Conservation (phyloP, 2,113 vertebrate species). For the Lethenteron reissneri region DNA sequence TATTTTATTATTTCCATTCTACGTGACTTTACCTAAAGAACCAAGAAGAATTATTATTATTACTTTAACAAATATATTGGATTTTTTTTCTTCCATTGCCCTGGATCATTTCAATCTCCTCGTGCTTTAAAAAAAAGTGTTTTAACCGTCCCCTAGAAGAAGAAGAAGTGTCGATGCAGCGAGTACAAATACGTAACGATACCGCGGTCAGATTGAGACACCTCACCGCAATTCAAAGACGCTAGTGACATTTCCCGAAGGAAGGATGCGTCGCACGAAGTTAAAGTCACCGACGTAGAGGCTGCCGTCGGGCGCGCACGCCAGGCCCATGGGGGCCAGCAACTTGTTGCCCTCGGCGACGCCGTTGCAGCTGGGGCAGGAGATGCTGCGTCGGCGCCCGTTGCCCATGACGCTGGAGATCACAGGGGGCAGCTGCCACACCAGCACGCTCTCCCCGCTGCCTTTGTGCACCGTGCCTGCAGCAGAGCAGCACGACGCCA, state of each 20-base stretch:
- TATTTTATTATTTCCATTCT: too few species aligned
- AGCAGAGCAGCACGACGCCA: neutral
- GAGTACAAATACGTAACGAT: too few species aligned
- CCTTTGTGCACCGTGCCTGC: conserved; percentile 92
- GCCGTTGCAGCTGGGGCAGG: conserved; percentile 92
- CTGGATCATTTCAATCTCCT: too few species aligned
- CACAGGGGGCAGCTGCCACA: conserved; percentile 81
- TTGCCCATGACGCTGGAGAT: conserved; percentile 95
- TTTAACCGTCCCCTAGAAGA: too few species aligned
- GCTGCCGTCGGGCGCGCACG: conserved; percentile 76
- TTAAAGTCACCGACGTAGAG: conserved; percentile 94
- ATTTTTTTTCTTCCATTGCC: too few species aligned
- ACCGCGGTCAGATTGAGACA: too few species aligned
- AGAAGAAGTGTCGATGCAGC: too few species aligned
- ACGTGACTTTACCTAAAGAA: too few species aligned
- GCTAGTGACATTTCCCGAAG: conserved; percentile 81
- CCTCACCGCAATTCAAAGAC: conserved; percentile 76
- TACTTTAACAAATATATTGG: too few species aligned
- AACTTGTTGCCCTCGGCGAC: conserved; percentile 94
- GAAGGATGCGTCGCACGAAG: conserved; percentile 78
- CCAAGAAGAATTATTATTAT: too few species aligned
- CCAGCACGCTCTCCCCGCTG: conserved; percentile 82
- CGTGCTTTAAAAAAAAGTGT: too few species aligned
- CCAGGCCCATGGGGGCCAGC: conserved; percentile 85
- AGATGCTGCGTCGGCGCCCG: conserved; percentile 75